Percentiles rank a stretch among this genome's conserved stretches.
phyloP scores from a whole-genome alignment of 92 coral and sea anemone genomes.

The Desmophyllum pertusum region DNA sequence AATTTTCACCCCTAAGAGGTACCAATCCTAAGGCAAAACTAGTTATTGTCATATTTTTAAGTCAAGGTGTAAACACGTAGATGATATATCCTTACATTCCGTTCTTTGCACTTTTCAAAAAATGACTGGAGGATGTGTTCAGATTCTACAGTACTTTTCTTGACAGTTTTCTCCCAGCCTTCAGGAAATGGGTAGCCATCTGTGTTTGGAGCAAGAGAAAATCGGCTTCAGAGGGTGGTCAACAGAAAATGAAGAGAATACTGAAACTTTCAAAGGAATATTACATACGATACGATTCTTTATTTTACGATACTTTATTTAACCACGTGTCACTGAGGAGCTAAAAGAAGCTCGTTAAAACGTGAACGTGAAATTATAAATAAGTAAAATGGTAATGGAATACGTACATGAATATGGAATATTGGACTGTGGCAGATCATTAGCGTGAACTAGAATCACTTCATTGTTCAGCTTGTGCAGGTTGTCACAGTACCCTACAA shows the following conservation, averaged over 20 bases:
- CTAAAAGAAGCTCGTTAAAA: too few relatives aligned
- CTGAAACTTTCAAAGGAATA: neutral
- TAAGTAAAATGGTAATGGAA: too few relatives aligned
- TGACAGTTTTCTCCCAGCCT: slow-evolving; percentile 73
- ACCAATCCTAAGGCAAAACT: too few relatives aligned
- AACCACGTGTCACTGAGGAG: too few relatives aligned
- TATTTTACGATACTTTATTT: too few relatives aligned
- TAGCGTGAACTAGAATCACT: slow-evolving; percentile 72
- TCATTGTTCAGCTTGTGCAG: slow-evolving; percentile 61
- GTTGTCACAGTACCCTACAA: slow-evolving; percentile 65
- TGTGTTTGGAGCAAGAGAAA: slow-evolving; percentile 7
- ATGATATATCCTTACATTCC: neutral
- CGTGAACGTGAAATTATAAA: too few relatives aligned
- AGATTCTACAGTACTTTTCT: slow-evolving; percentile 67
- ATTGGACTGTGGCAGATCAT: slow-evolving; percentile 71
- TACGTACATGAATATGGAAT: slow-evolving; percentile 81
- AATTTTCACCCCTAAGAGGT: too few relatives aligned
- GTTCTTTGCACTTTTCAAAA: slow-evolving; percentile 47
- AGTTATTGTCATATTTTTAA: too few relatives aligned
- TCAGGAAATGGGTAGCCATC: slow-evolving; percentile 83
- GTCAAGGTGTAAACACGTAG: neutral
- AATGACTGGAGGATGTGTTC: slow-evolving; percentile 49
- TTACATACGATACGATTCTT: too few relatives aligned
- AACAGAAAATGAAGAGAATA: neutral
- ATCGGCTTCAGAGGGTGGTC: neutral